Evolutionary conservation across 2,888 invertebrate species (phyloP).

Genomic region (Eledone cirrhosa): DNA sequence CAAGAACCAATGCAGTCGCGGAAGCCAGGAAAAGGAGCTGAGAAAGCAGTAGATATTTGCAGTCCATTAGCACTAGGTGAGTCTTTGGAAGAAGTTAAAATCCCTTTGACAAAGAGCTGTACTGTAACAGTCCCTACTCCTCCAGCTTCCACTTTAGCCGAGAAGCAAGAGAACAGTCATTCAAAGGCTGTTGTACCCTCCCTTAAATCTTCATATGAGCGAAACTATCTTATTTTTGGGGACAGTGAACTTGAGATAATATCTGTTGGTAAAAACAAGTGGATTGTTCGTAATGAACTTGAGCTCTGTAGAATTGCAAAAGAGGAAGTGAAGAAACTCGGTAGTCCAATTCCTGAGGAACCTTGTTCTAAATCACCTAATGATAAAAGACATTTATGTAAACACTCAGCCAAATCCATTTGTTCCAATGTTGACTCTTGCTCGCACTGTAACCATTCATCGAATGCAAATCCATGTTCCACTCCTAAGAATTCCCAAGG

Average conservation of each 20-base stretch:
- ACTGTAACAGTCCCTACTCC: background rate
- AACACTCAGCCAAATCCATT: slow-evolving; percentile 5
- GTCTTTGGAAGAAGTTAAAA: slow-evolving; percentile 10
- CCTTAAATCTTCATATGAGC: slow-evolving; percentile 46
- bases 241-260: slow-evolving; percentile 59
- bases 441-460: background rate
- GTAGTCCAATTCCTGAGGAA: background rate
- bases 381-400: slow-evolving; percentile 10
- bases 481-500: slow-evolving; percentile 1
- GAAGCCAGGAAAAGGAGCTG: slow-evolving; percentile 26
- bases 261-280: slow-evolving; percentile 56
- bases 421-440: slow-evolving; percentile 8
- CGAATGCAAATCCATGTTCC: background rate
- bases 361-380: background rate
- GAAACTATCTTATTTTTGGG: slow-evolving; percentile 54
- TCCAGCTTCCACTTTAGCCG: background rate
- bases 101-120: background rate
- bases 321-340: slow-evolving; percentile 33
- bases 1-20: slow-evolving; percentile 32
- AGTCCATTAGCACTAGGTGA: background rate
- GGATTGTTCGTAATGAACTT: slow-evolving; percentile 58
- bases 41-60: slow-evolving; percentile 10
- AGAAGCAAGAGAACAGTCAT: slow-evolving; percentile 7
- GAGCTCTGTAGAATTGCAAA: slow-evolving; percentile 48
- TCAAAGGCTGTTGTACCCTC: slow-evolving; percentile 21